Conservation (phyloP, 2,113 vertebrate species). For the Protobothrops flavoviridis region DNA sequence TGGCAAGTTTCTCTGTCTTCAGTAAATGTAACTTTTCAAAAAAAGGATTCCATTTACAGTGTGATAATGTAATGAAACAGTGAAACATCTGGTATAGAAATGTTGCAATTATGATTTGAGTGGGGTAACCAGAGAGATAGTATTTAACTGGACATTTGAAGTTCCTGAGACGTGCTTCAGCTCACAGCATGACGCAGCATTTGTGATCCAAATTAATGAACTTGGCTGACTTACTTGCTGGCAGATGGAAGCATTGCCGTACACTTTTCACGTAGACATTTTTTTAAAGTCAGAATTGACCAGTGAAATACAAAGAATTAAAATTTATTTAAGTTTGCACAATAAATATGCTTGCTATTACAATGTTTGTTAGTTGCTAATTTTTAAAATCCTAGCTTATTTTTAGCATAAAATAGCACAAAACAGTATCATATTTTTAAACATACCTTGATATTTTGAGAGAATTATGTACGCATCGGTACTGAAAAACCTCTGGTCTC, state of each 20-base stretch:
- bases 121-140: neutral
- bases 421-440: neutral
- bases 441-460: neutral
- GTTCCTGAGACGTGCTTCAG: slow-evolving; percentile 47
- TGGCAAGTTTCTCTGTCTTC: neutral
- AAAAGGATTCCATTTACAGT: neutral
- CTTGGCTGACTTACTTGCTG: slow-evolving; percentile 73
- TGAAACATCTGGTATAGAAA: slow-evolving; percentile 1
- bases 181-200: slow-evolving; percentile 41
- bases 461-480: neutral
- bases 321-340: neutral
- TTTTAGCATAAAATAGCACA: neutral
- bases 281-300: slow-evolving; percentile 11
- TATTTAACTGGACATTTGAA: slow-evolving; percentile 31
- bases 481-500: neutral
- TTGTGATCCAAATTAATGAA: slow-evolving; percentile 44
- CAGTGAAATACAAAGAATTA: neutral
- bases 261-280: slow-evolving; percentile 59
- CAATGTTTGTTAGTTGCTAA: neutral
- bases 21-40: neutral
- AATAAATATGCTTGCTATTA: neutral
- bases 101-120: neutral
- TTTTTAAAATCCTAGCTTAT: neutral
- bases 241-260: slow-evolving; percentile 58
- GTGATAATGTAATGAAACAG: neutral